Conservation (phyloP, 2,113 vertebrate species). For the Fukomys damarensis region DNA sequence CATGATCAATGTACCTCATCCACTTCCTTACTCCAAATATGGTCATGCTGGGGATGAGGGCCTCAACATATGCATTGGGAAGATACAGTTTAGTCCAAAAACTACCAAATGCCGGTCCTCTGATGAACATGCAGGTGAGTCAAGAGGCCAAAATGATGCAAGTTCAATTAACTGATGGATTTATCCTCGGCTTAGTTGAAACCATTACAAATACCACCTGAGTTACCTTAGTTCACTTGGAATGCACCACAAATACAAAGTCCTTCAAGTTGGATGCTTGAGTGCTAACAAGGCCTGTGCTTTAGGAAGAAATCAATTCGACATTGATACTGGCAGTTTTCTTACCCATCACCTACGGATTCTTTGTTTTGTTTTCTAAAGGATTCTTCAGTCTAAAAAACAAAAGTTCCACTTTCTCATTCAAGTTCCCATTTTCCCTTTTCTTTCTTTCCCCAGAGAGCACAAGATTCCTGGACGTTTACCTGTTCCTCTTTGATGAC, state of each 20-base stretch:
- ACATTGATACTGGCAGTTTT: background rate
- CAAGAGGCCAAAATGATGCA: background rate
- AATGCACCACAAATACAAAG: background rate
- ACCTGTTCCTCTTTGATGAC: slow-evolving; percentile 94
- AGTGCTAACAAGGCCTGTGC: background rate
- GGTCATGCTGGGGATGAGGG: background rate
- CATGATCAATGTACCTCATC: background rate
- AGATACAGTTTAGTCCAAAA: background rate
- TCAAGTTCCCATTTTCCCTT: slow-evolving; percentile 5
- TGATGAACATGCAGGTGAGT: background rate
- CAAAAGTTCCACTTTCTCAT: background rate
- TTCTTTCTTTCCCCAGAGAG: slow-evolving; percentile 87
- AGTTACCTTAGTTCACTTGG: background rate
- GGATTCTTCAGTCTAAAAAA: background rate
- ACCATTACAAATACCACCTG: background rate
- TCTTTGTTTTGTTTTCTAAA: background rate
- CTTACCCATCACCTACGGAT: background rate
- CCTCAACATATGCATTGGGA: accelerated
- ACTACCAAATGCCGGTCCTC: background rate
- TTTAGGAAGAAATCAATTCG: slow-evolving; percentile 6
- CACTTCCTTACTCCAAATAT: background rate
- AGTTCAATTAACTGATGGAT: background rate
- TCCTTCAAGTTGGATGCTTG: background rate
- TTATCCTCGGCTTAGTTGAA: background rate
- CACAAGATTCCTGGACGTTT: slow-evolving; percentile 90